Conservation (phyloP, 2,113 vertebrate species). For the Riparia riparia region DNA sequence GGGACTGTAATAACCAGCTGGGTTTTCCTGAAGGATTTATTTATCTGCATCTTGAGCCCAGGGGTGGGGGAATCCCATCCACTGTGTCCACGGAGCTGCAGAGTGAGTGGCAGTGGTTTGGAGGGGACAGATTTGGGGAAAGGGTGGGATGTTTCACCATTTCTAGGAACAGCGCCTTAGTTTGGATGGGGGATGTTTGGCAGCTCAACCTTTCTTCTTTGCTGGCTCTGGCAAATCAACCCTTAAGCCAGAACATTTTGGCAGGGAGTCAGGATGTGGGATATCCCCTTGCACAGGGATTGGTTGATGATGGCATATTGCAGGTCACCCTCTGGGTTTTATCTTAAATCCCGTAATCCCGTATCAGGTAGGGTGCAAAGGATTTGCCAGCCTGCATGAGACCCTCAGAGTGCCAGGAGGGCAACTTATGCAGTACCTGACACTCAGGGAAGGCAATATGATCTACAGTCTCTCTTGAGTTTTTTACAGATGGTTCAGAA, state of each 20-base stretch:
- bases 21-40: not conserved
- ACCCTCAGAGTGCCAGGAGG: not conserved
- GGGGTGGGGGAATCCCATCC: not conserved
- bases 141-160: fast-evolving
- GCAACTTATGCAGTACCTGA: not conserved
- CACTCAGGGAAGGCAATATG: not conserved
- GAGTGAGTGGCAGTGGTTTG: not conserved
- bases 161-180: not conserved
- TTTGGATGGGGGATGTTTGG: not conserved
- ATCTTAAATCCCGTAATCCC: not conserved
- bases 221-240: not conserved
- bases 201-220: not conserved
- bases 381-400: not conserved
- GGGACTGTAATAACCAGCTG: not conserved
- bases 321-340: not conserved
- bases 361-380: not conserved
- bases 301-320: too few relatives aligned
- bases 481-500: not conserved
- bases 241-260: not conserved
- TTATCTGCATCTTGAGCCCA: not conserved
- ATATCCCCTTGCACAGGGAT: not conserved
- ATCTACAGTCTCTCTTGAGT: fast-evolving
- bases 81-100: fast-evolving
- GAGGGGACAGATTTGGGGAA: not conserved
- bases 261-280: not conserved